These are phyloP conservation scores for Callipepla squamata DNA, from an alignment of 2,113 vertebrate genomes.

Conservation along the genomic window DNA sequence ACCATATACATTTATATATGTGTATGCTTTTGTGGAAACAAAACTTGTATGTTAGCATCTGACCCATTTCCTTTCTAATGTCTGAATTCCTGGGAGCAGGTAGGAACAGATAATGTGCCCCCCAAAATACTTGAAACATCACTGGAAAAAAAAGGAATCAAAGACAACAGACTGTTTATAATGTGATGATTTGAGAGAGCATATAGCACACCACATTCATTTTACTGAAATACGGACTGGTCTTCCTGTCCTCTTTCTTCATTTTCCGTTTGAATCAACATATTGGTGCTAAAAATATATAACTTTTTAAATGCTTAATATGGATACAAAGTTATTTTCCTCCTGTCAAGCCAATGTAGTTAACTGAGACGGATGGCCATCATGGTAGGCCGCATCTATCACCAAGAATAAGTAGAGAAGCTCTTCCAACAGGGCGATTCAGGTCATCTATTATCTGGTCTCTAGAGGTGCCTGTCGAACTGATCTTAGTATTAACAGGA, in stretches of 20 bases:
- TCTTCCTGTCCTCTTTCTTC: constrained; percentile 4
- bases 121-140: background rate
- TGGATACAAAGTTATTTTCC: background rate
- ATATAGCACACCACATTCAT: background rate
- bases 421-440: background rate
- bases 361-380: background rate
- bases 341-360: background rate
- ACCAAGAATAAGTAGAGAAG: background rate
- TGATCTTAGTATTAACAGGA: background rate
- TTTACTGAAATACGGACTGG: background rate
- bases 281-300: background rate
- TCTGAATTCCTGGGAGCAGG: constrained; percentile 2
- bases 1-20: background rate
- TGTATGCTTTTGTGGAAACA: background rate
- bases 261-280: background rate
- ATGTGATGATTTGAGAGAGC: background rate
- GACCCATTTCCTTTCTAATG: background rate
- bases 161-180: constrained; percentile 7
- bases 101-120: background rate
- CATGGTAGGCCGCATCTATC: background rate
- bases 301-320: background rate
- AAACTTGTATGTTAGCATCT: background rate
- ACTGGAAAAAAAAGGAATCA: background rate
- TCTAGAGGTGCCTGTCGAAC: background rate
- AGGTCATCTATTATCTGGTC: background rate